Percentiles rank a stretch among this genome's conserved stretches.
Conservation (phyloP, 2,797 vertebrate genomes). For the Odontamblyopus rebecca region DNA sequence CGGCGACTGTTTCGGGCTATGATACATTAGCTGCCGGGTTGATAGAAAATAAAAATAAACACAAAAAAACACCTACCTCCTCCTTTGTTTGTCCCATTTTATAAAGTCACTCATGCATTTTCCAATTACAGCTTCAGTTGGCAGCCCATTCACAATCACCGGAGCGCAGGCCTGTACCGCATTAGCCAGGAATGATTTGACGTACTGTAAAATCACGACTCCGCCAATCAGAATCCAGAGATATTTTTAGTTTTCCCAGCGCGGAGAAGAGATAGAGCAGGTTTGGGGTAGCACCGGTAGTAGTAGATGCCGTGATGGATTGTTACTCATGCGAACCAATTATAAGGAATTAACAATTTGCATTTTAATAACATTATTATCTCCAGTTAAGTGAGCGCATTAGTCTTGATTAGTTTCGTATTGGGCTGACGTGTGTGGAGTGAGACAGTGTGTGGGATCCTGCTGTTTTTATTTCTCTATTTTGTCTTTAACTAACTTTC, state of each 20-base stretch:
- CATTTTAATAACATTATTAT: constrained; percentile 98
- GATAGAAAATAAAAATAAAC: neutral
- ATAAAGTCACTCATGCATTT: constrained; percentile 65
- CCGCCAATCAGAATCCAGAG: constrained; percentile 20
- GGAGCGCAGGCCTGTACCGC: constrained; percentile 63
- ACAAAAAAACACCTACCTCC: neutral
- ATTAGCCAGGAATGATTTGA: constrained; percentile 63
- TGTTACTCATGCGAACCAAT: constrained; percentile 90
- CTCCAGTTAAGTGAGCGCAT: constrained; percentile 91
- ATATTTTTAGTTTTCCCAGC: constrained; percentile 24
- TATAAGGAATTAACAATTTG: constrained; percentile 93
- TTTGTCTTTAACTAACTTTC: too few species aligned
- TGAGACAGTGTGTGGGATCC: constrained; percentile 72
- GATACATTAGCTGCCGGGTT: constrained; percentile 10
- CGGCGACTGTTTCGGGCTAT: neutral
- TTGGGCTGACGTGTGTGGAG: constrained; percentile 78
- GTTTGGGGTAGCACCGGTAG: constrained; percentile 24
- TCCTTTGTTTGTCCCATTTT: constrained; percentile 42
- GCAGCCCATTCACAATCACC: constrained; percentile 52
- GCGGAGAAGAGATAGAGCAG: constrained; percentile 9
- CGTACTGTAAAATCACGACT: constrained; percentile 46
- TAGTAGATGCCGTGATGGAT: constrained; percentile 81
- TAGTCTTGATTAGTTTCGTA: constrained; percentile 93
- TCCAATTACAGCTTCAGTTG: constrained; percentile 67
- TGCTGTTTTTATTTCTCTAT: too few species aligned